Evolutionary conservation across 1,140 invertebrate genomes (phyloP).

Genomic region (Trichonephila clavipes): DNA sequence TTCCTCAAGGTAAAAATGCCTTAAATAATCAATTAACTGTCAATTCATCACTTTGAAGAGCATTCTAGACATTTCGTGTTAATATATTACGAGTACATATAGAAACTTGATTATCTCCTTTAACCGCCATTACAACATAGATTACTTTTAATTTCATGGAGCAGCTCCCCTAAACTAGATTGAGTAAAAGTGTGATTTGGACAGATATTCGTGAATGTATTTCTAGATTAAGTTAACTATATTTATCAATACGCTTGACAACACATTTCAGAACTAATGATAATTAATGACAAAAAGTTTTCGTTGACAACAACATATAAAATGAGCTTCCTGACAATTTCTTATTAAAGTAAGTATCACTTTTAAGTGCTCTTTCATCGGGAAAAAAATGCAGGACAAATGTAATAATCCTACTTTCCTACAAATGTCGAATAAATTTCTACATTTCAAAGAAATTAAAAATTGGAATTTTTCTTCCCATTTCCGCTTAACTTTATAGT

Average conservation of each 20-base stretch:
- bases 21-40: not conserved
- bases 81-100: not conserved
- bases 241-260: not conserved
- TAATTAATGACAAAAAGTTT: not conserved
- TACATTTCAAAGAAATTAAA: slow-evolving; percentile 5
- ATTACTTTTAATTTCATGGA: not conserved
- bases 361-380: not conserved
- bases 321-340: not conserved
- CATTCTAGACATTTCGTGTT: not conserved
- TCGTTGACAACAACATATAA: not conserved
- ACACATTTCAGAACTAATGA: not conserved
- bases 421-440: slow-evolving; percentile 18
- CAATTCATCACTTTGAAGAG: not conserved
- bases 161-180: not conserved
- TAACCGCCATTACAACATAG: not conserved
- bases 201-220: not conserved
- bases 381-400: not conserved
- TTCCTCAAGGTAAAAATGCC: not conserved
- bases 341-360: not conserved
- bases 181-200: not conserved
- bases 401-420: not conserved
- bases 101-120: not conserved
- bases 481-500: slow-evolving; percentile 12
- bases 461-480: not conserved
- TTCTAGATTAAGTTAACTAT: not conserved